Evolutionary conservation across 2,888 invertebrate genomes (phyloP), one percentile per base, ranked within the genome.

Genomic region (Corbicula japonica): DNA sequence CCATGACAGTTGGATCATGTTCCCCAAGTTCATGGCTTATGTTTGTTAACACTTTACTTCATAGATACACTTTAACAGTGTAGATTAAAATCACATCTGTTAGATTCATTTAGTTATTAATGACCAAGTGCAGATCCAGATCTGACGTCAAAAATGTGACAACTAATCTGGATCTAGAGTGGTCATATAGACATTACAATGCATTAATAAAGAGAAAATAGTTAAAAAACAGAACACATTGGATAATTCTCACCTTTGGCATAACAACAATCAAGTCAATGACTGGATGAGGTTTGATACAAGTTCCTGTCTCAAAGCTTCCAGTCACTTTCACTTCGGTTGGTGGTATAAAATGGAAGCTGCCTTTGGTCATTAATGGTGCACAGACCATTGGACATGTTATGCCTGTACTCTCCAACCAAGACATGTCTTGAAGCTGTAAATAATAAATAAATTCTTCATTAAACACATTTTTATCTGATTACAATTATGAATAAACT

Each of bases 231-330:
- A 23, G 23, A 56, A 12, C 10, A 56, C 8, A 5, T 30, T 10
- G 15, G n/a, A 38, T 2, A 35, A 56, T 1, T 32, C 6, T n/a
- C 87, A 95, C 95, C 83, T 95, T 95, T 0, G 98, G 98, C 91
- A 98, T 97, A 88, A 95, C 95, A 35, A 98, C 93, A 87, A 95
- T 95, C 72, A 98, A 86, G 90, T 97, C 97, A 1, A 96, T 94
- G 30, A 93, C 92, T 1, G 96, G 91, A 89, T 96, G 95, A 0
- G 96, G 95, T 34, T 96, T 96, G 18, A 96, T 94, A 41, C 95
- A 92, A 30, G 96, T 95, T n/a, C 95, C 95, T 3, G 95, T 94
- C 2, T 94, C 92, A 88, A 95, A 96, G 12, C 97, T 96, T 2
- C 98, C 97, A 83, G 96, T 95, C 4, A 96, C 91, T 68, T 94